These are phyloP conservation scores for Etheostoma cragini DNA, from an alignment of 2,113 vertebrate genomes.

Conservation along the genomic window DNA sequence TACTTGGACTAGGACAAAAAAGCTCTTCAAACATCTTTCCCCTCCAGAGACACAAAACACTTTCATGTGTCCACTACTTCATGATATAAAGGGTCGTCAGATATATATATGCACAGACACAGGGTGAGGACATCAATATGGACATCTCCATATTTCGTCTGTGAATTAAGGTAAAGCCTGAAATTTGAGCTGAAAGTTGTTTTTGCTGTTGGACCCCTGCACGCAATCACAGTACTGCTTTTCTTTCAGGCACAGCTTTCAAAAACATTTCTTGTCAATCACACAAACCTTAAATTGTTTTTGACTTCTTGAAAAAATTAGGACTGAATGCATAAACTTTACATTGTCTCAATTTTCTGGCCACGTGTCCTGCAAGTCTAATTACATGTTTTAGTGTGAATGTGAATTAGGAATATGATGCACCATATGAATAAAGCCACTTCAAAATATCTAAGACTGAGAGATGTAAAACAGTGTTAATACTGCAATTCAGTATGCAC, in stretches of 20 bases:
- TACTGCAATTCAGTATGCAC: not conserved
- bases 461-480: not conserved
- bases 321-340: not conserved
- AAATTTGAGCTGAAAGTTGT: not conserved
- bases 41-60: slow-evolving; percentile 14
- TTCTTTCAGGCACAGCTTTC: slow-evolving; percentile 22
- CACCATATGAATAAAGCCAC: not conserved
- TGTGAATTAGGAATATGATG: not conserved
- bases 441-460: not conserved
- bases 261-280: not conserved
- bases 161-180: slow-evolving; percentile 8
- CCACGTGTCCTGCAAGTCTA: not conserved
- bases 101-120: no score
- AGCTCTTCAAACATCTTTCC: not conserved
- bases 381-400: not conserved
- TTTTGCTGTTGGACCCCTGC: slow-evolving; percentile 1
- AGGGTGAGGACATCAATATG: not conserved
- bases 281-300: slow-evolving; percentile 9
- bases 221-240: not conserved
- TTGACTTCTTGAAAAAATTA: not conserved
- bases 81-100: slow-evolving; percentile 10
- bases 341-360: not conserved
- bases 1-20: slow-evolving; percentile 23
- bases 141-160: not conserved
- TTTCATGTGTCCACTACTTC: not conserved